Evolutionary conservation across 2,888 invertebrate species (phyloP).

Genomic region (Syrphus vitripennis): DNA sequence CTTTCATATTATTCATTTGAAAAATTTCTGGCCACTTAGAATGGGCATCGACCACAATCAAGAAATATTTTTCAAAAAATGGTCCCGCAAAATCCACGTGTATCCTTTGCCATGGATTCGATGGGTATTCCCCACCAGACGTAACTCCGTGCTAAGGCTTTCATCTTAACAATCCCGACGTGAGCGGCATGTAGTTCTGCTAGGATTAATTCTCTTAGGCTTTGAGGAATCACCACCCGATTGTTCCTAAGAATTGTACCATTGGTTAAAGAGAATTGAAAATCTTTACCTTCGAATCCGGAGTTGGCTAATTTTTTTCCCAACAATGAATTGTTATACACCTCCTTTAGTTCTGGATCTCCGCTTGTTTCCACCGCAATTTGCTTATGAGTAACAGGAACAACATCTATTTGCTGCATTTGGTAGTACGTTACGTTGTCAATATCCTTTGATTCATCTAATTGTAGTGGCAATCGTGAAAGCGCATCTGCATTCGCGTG

Average conservation of each 20-base stretch:
- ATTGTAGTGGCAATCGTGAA: too few relatives aligned
- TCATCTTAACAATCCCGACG: background rate
- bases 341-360: slow-evolving; percentile 7
- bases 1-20: background rate
- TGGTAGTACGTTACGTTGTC: background rate
- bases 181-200: slow-evolving; percentile 4
- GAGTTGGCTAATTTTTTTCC: background rate
- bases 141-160: slow-evolving; percentile 1
- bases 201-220: background rate
- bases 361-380: background rate
- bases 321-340: background rate
- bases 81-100: too few relatives aligned
- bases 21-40: slow-evolving; percentile 6
- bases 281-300: slow-evolving; percentile 21
- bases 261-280: background rate
- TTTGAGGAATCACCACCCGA: slow-evolving; percentile 2
- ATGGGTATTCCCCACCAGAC: too few relatives aligned
- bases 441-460: background rate
- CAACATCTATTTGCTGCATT: slow-evolving; percentile 6
- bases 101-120: too few relatives aligned
- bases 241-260: slow-evolving; percentile 17
- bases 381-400: slow-evolving; percentile 14
- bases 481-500: background rate
- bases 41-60: too few relatives aligned
- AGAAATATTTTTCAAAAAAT: too few relatives aligned